phyloP scores from a whole-genome alignment of 2,797 vertebrate species.

The Pseudotriccus pelzelni region DNA sequence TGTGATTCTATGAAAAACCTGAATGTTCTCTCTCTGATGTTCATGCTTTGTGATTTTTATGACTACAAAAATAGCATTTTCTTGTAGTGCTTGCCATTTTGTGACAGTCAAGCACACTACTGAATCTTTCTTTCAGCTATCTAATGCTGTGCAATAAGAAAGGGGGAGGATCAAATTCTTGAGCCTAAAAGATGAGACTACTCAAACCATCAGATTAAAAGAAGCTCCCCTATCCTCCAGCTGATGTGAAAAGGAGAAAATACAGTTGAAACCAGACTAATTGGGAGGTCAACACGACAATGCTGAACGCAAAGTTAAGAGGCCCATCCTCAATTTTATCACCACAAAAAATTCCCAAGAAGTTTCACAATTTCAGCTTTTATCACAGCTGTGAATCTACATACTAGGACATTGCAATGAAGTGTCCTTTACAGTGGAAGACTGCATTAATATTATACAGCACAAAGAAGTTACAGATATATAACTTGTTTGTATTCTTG shows the following conservation, averaged over 20 bases:
- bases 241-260: background rate
- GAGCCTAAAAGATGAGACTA: background rate
- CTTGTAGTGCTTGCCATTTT: background rate
- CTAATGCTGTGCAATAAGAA: background rate
- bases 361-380: background rate
- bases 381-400: background rate
- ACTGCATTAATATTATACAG: background rate
- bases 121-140: background rate
- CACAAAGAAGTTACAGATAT: rapidly evolving
- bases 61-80: background rate
- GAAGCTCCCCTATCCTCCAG: background rate
- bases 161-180: background rate
- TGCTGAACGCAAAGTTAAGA: background rate
- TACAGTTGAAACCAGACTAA: background rate
- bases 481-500: background rate
- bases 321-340: background rate
- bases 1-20: background rate
- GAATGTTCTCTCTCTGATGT: background rate
- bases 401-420: background rate
- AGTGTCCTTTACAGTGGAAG: background rate
- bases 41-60: background rate
- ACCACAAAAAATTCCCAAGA: background rate
- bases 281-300: background rate
- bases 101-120: background rate
- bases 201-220: background rate